Base-by-base conservation (phyloP, 2,888 invertebrate genomes). In the Melieria picta region DNA sequence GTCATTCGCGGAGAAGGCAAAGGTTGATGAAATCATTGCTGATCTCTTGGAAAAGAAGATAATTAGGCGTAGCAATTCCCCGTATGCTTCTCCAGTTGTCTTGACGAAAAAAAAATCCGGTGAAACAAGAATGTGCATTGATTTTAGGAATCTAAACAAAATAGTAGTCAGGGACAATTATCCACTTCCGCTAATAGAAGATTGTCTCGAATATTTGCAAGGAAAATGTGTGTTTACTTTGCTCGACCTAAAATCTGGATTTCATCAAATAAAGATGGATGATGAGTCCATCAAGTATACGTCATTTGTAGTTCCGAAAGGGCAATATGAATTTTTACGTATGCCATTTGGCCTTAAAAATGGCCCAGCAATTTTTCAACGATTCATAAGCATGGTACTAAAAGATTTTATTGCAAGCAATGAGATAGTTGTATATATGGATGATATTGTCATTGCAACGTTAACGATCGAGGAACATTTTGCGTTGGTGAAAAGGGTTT, bases 261-360 rank as follows among this genome's bases (percentile, higher is more conserved):
- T 79, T 57, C 70, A 77, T 64, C 79, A 78, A 16, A 71, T 79
- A 3, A 70, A 57, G 6, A 66, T 79, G 56, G 65, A 69, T 4
- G 71, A 73, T 6, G 66, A 78, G 7, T 78, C 78, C 1, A 72
- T 75, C 1, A 76, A 75, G 46, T 79, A 68, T 43, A 78, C 75
- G 9, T 73, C 77, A 5, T 79, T 79, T 71, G 77, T 79, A 4
- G 78, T 78, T 10, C 77, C 77, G 7, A 58, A 74, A 47, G 77
- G 78, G 11, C 78, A 78, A 50, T 77, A 64, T 71, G 76, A 77
- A 60, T 77, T 72, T 43, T 30, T 71, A 13, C 52, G 63, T 7
- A 52, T 66, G 61, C 66, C 55, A 13, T 69, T 69, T 47, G 70
- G 58, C 1, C 61, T 74, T 3, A 76, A 74, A 16, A 69, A 69